Evolutionary conservation across 1,140 invertebrate species (phyloP), one percentile per base, ranked within the genome.

Genomic region (Vollenhovia emeryi): DNA sequence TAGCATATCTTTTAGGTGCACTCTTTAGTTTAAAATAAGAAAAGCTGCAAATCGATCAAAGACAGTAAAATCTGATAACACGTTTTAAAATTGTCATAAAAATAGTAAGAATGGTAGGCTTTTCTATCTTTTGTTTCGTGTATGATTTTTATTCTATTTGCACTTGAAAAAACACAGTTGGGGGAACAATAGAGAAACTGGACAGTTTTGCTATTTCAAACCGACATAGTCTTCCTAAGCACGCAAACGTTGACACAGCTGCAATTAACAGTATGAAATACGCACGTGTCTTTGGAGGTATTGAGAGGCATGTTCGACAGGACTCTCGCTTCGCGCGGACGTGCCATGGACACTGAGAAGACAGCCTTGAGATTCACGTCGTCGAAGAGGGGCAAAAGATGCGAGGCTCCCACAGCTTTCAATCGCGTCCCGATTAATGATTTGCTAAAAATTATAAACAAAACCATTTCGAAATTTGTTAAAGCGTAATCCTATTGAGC

Each of bases 371-470:
- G 90, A 3, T 91, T 93, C 0, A 97, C 96, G 86, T 97, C 96
- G 89, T 98, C 97, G 92, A 97, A 97, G 91, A 97, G 96, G 1
- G 97, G 97, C 88, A 97, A 97, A 4, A 96, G 95, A 76, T 95
- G 93, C 43, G 96, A 93, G 2, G 97, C 96, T 90, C 96, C 95
- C 1, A 94, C 95, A 1, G 96, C 95, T 86, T 96, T 96, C 89
- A 97, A 95, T 89, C 96, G 96, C n/a, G 96, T 96, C 0, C 95
- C 95, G 11, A 96, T 95, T 43, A 96, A 90, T 94, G 95, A 96
- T 86, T 96, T 96, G 60, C 27, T 82, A 40, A 73, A 74, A 60
- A 66, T n/a, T n/a, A 74, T 52, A 40, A 11, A n/a, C 43, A 8
- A 40, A 50, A 66, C 7, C 8, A 55, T 15, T 15, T 1, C 1